Base-by-base conservation (phyloP, 2,797 vertebrate species). In the Antennarius maculatus region DNA sequence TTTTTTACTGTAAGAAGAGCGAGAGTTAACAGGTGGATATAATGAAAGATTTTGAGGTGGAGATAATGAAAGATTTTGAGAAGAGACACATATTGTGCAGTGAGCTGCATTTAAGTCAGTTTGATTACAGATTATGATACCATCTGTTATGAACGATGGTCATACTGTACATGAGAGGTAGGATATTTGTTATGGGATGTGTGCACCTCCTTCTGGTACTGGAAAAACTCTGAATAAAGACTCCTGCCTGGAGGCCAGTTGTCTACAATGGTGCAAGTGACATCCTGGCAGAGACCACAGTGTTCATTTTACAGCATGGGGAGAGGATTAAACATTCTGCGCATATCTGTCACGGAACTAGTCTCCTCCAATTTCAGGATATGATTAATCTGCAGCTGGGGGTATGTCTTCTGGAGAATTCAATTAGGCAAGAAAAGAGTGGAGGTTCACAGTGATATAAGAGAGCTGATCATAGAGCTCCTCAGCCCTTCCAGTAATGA, bases 381-480 rank as follows among this genome's bases (percentile, higher is more conserved):
- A 87, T 88, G 87, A 90, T 91, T 86, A 88, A 89, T 90, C 79
- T 82, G 73, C 79, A 72, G 88, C 86, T 84, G 83, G 82, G 86
- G 87, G 86, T 80, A 86, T 88, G 77, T 92, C 84, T 86, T 75
- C 89, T 78, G 84, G 86, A 89, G 86, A 90, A 88, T 89, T 91
- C 85, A 91, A 91, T 92, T 91, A 92, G 78, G 86, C 83, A 81
- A 71, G 86, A 89, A 89, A 85, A 82, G 82, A 86, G 84, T 83
- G 82, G 76, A 82, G 88, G 84, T 90, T 89, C 84, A 83, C 73
- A 68, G 85, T 18, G 74, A 90, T 87, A 91, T 92, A 88, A 90
- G 76, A 83, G 77, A 78, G 74, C 82, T 86, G 90, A 85, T 86
- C 42, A 66, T 55, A 82, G 84, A 86, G 84, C 84, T 82, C 70